Evolutionary conservation across 2,888 invertebrate species (phyloP).

Genomic region (Heliconius hortense): DNA sequence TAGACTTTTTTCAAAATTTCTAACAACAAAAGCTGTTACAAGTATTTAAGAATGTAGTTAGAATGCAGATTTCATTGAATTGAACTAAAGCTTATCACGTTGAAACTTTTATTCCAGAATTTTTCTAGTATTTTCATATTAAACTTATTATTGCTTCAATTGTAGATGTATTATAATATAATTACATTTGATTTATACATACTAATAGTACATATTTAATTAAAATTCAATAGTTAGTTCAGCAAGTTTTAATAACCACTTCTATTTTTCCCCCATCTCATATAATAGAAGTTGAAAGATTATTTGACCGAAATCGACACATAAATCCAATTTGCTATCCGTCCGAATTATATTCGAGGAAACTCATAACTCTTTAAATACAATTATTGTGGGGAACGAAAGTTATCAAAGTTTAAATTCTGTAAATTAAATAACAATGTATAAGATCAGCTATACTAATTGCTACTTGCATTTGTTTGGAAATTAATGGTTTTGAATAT

Average conservation of each 20-base stretch:
- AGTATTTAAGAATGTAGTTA: no score
- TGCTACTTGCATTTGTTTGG: slow-evolving; percentile 24
- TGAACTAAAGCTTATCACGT: no score
- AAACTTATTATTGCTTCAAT: no score
- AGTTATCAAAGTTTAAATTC: slow-evolving; percentile 36
- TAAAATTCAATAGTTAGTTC: neutral
- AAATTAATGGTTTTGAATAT: slow-evolving; percentile 14
- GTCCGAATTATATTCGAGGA: slow-evolving; percentile 28
- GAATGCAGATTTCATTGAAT: no score
- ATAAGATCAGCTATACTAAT: slow-evolving; percentile 25
- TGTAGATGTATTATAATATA: no score
- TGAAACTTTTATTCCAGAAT: no score
- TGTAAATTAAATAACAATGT: slow-evolving; percentile 35
- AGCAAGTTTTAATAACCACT: neutral
- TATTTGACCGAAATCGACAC: slow-evolving; percentile 20
- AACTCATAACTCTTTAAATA: slow-evolving; percentile 37
- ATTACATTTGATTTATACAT: neutral
- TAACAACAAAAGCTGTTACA: no score
- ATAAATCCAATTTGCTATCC: slow-evolving; percentile 26
- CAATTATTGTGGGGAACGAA: slow-evolving; percentile 37
- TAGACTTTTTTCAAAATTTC: no score
- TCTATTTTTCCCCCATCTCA: neutral
- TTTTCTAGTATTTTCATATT: no score
- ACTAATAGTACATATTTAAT: neutral
- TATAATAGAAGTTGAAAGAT: slow-evolving; percentile 1